Evolutionary conservation across 1,140 invertebrate genomes (phyloP).

Genomic region (Drosophila aff.): DNA sequence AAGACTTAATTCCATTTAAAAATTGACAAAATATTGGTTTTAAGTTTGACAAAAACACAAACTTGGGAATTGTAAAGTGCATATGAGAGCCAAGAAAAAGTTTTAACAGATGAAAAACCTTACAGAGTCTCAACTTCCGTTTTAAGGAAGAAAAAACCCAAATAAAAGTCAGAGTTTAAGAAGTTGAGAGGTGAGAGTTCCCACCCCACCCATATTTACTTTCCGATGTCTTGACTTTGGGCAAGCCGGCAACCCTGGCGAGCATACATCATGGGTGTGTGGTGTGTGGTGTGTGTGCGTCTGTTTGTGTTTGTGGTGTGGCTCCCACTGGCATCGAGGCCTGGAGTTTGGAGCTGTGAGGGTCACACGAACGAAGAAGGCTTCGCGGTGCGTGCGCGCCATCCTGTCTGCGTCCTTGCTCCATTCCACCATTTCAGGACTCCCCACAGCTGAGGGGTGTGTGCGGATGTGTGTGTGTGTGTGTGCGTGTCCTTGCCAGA

Average conservation of each 20-base stretch:
- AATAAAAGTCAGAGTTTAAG: constrained; percentile 6
- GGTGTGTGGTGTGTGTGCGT: constrained; percentile 9
- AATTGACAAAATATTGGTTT: background rate
- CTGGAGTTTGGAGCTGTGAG: constrained; percentile 44
- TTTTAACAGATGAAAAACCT: constrained; percentile 8
- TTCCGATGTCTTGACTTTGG: constrained; percentile 13
- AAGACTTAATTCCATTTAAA: background rate
- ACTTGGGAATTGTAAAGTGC: background rate
- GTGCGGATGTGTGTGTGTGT: constrained; percentile 23
- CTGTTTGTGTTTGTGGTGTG: constrained; percentile 3
- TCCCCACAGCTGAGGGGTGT: constrained; percentile 7
- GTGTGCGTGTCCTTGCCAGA: constrained; percentile 50
- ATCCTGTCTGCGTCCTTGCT: constrained; percentile 58
- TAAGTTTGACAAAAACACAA: background rate
- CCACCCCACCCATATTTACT: background rate
- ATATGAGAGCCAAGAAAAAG: background rate
- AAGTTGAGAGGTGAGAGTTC: background rate
- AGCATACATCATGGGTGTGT: constrained; percentile 32
- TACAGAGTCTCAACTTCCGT: background rate
- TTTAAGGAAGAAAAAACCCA: background rate
- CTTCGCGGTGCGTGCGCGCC: constrained; percentile 54
- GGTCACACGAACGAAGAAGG: constrained; percentile 30
- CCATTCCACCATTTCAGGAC: constrained; percentile 17
- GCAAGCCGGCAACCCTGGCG: constrained; percentile 31
- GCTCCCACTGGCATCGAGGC: constrained; percentile 23